phyloP scores from a whole-genome alignment of 2,888 invertebrate species.

The Balanococcus diminutus region DNA sequence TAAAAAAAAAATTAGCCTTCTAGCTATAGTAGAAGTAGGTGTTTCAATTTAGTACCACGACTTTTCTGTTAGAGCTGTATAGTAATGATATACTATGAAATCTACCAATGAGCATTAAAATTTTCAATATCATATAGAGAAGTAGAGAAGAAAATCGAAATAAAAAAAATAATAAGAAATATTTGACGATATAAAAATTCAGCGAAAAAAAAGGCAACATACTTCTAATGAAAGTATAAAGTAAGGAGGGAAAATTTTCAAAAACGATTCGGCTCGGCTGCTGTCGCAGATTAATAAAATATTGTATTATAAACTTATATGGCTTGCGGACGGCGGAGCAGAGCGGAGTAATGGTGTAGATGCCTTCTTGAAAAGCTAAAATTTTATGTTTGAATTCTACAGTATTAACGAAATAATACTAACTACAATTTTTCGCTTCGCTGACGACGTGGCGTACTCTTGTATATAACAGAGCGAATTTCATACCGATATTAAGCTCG shows the following conservation, averaged over 20 bases:
- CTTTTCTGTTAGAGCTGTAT: too few species aligned
- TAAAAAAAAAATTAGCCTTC: too few species aligned
- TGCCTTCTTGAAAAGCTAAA: constrained; percentile 31
- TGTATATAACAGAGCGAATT: constrained; percentile 17
- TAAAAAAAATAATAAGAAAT: background rate
- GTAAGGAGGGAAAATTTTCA: background rate
- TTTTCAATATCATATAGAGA: background rate
- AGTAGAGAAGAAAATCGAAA: background rate
- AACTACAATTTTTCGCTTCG: constrained; percentile 27
- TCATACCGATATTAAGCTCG: constrained; percentile 27
- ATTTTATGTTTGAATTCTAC: constrained; percentile 28
- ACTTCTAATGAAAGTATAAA: background rate
- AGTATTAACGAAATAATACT: constrained; percentile 27
- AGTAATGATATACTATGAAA: too few species aligned
- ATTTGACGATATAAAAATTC: background rate
- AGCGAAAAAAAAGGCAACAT: background rate
- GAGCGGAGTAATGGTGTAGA: constrained; percentile 13
- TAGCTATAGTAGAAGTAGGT: too few species aligned
- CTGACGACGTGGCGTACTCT: background rate
- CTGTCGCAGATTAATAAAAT: constrained; percentile 23
- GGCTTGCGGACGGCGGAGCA: background rate
- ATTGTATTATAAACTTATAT: constrained; percentile 27
- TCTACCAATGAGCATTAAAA: background rate
- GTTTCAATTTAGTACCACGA: too few species aligned
- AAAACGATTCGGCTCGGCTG: constrained; percentile 13